phyloP scores from a whole-genome alignment of 2,113 vertebrate species.

The Axis porcinus region DNA sequence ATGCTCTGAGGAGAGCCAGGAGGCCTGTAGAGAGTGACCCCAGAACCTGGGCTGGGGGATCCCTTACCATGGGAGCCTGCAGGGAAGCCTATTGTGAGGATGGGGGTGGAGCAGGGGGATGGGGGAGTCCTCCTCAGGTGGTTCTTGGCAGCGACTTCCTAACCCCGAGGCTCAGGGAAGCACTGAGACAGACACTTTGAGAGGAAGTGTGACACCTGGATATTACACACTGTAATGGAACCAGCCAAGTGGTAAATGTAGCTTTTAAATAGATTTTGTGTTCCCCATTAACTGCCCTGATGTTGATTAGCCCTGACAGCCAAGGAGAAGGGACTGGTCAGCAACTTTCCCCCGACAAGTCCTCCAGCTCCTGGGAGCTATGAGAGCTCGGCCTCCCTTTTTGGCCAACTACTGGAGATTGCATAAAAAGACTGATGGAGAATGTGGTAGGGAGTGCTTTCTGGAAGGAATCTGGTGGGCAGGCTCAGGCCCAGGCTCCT shows the following conservation, averaged over 20 bases:
- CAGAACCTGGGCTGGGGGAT: neutral
- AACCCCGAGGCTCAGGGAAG: constrained; percentile 82
- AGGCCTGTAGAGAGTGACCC: neutral
- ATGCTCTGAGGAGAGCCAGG: neutral
- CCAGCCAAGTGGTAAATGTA: constrained; percentile 98
- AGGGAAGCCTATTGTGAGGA: neutral
- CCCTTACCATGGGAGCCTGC: accelerated
- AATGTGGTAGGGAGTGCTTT: neutral
- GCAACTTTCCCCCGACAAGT: constrained; percentile 78
- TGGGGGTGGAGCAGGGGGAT: too few relatives aligned
- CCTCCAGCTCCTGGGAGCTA: constrained; percentile 52
- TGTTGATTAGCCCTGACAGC: constrained; percentile 91
- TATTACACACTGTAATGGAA: constrained; percentile 96
- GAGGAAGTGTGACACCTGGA: constrained; percentile 94
- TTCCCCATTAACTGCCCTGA: constrained; percentile 92
- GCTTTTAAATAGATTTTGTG: constrained; percentile 98
- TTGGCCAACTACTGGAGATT: accelerated
- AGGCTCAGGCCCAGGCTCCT: neutral
- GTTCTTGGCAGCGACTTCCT: constrained; percentile 79
- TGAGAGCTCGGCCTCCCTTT: neutral
- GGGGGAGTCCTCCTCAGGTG: constrained; percentile 2
- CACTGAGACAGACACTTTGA: constrained; percentile 87
- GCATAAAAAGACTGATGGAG: too few relatives aligned
- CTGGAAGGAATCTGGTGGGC: neutral
- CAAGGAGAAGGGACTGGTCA: constrained; percentile 84